Evolutionary conservation across 2,113 vertebrate species (phyloP).

Genomic region (Murina feae): DNA sequence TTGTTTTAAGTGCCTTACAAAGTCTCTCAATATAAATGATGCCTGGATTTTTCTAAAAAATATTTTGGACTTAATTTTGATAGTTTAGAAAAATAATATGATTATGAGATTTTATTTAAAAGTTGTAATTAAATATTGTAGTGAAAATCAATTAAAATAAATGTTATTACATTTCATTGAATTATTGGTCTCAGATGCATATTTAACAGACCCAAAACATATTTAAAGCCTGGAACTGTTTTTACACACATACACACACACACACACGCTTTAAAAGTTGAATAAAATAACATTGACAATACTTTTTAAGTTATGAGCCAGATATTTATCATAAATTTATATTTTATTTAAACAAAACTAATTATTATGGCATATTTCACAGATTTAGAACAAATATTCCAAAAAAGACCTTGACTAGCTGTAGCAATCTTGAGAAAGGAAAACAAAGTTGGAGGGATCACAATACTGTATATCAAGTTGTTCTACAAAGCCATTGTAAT

Average conservation of each 20-base stretch:
- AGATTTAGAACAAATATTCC: too few relatives aligned
- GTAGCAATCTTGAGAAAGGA: too few relatives aligned
- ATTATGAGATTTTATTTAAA: background rate
- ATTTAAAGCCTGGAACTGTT: constrained; percentile 8
- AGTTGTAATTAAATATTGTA: constrained; percentile 1
- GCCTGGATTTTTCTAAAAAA: constrained; percentile 11
- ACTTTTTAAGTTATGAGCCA: background rate
- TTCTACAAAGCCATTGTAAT: too few relatives aligned
- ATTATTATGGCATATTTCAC: background rate
- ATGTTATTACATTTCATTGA: constrained; percentile 17
- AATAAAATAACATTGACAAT: constrained; percentile 20
- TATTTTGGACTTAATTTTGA: background rate
- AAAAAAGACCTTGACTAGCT: too few relatives aligned
- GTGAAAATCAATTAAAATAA: constrained; percentile 35
- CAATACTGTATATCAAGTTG: too few relatives aligned
- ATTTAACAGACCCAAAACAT: background rate
- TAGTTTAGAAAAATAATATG: constrained; percentile 13
- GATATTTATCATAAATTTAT: background rate
- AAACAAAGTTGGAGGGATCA: too few relatives aligned
- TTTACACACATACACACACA: background rate
- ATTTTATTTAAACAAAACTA: constrained; percentile 34
- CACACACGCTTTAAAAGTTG: background rate
- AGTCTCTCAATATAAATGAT: constrained; percentile 2
- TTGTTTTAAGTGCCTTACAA: background rate
- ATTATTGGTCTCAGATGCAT: constrained; percentile 55